Evolutionary conservation across 2,113 vertebrate species (phyloP).

Genomic region (Pteropus alecto): DNA sequence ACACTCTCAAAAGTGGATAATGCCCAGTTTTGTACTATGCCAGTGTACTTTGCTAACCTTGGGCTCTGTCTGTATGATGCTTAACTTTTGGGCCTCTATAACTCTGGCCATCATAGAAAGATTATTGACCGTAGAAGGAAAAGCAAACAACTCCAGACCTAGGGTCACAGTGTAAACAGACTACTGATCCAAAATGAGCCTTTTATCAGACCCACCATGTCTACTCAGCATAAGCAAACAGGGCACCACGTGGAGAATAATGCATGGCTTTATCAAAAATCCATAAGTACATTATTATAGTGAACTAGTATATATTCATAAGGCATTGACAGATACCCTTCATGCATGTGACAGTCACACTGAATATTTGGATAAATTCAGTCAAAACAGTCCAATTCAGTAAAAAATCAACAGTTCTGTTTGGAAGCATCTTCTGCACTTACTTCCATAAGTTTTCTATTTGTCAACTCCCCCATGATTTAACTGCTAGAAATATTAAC

Average conservation of each 20-base stretch:
- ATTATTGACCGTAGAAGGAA: background rate
- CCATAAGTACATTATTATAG: background rate
- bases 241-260: background rate
- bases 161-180: background rate
- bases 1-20: background rate
- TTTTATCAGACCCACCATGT: background rate
- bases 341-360: background rate
- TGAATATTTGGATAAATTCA: background rate
- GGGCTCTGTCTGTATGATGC: background rate
- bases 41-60: background rate
- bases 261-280: background rate
- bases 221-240: background rate
- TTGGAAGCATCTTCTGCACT: background rate
- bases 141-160: background rate
- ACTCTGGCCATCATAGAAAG: background rate
- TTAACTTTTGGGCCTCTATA: background rate
- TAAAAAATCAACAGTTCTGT: background rate
- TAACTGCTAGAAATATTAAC: background rate
- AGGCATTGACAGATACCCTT: background rate
- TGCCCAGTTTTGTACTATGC: background rate
- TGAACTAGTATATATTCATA: background rate
- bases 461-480: background rate
- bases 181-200: background rate
- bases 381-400: background rate
- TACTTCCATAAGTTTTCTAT: background rate